These are phyloP conservation scores for Parasteatoda tepidariorum DNA, from an alignment of 1,140 invertebrate genomes.

Conservation along the genomic window DNA sequence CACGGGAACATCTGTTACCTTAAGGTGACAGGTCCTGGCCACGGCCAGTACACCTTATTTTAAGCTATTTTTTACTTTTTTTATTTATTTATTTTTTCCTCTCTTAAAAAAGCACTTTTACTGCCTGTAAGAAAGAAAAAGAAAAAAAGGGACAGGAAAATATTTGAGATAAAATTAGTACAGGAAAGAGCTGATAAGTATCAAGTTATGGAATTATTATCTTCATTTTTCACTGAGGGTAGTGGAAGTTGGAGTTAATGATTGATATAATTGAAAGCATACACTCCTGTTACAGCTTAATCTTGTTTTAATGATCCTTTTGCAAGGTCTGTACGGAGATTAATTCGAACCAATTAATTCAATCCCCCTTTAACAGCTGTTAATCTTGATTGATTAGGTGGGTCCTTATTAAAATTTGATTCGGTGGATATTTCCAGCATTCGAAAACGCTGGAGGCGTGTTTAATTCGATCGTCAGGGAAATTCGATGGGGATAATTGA, in stretches of 20 bases:
- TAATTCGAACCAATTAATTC: slow-evolving; percentile 39
- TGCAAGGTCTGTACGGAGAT: slow-evolving; percentile 5
- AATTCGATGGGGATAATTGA: neutral
- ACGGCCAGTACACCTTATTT: neutral
- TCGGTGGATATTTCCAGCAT: neutral
- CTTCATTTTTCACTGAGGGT: slow-evolving; percentile 38
- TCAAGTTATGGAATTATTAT: neutral
- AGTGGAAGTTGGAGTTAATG: neutral
- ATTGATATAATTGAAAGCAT: slow-evolving; percentile 2
- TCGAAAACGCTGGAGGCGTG: neutral
- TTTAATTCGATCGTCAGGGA: neutral
- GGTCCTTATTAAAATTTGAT: neutral
- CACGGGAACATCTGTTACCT: slow-evolving; percentile 48
- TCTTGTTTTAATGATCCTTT: slow-evolving; percentile 48
- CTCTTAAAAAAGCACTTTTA: neutral
- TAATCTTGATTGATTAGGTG: slow-evolving; percentile 33
- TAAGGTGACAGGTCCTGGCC: slow-evolving; percentile 32
- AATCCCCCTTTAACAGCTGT: slow-evolving; percentile 20
- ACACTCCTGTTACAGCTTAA: slow-evolving; percentile 31
- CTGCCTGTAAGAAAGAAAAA: neutral
- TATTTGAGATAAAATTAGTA: neutral
- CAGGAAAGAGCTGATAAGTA: neutral
- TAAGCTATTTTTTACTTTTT: neutral
- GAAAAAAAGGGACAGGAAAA: neutral
- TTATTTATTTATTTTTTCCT: neutral